A percentile compares a stretch with the other conserved stretches of the same genome.
Evolutionary conservation across 2,888 invertebrate species (phyloP).

Genomic region (Metellina segmentata): DNA sequence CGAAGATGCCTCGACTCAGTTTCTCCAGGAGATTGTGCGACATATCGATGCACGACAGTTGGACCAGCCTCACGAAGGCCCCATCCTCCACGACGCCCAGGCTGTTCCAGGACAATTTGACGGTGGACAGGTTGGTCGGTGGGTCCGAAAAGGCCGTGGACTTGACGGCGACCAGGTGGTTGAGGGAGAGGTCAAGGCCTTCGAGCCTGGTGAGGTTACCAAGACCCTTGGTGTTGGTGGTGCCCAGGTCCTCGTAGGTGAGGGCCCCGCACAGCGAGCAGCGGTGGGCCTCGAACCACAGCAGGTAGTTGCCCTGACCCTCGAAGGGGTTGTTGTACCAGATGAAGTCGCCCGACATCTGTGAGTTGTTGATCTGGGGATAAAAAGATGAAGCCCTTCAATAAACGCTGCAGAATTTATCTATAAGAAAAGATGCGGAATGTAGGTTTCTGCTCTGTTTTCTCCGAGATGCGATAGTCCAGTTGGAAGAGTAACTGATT

Average conservation of each 20-base stretch:
- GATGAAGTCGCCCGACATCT: slow-evolving; percentile 62
- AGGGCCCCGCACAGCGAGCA: slow-evolving; percentile 45
- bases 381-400: neutral
- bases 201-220: slow-evolving; percentile 15
- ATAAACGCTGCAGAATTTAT: too few relatives aligned
- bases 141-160: slow-evolving; percentile 35
- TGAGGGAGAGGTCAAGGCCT: slow-evolving; percentile 53
- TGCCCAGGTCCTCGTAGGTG: slow-evolving; percentile 27
- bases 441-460: neutral
- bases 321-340: slow-evolving; percentile 51
- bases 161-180: slow-evolving; percentile 24
- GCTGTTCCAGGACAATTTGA: slow-evolving; percentile 52
- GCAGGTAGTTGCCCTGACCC: slow-evolving; percentile 43
- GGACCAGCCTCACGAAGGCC: neutral
- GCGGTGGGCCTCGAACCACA: slow-evolving; percentile 21
- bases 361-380: slow-evolving; percentile 26
- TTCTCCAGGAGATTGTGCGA: slow-evolving; percentile 56
- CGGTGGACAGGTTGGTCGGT: slow-evolving; percentile 41
- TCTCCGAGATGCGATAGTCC: neutral
- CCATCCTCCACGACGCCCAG: slow-evolving; percentile 23
- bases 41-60: slow-evolving; percentile 34
- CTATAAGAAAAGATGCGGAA: neutral
- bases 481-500: too few relatives aligned
- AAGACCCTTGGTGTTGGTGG: slow-evolving; percentile 55
- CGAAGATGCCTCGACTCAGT: slow-evolving; percentile 16